Percentiles rank a stretch among this genome's conserved stretches.
Evolutionary conservation across 1,140 invertebrate genomes (phyloP).

Genomic region (Psilanteris sp.): DNA sequence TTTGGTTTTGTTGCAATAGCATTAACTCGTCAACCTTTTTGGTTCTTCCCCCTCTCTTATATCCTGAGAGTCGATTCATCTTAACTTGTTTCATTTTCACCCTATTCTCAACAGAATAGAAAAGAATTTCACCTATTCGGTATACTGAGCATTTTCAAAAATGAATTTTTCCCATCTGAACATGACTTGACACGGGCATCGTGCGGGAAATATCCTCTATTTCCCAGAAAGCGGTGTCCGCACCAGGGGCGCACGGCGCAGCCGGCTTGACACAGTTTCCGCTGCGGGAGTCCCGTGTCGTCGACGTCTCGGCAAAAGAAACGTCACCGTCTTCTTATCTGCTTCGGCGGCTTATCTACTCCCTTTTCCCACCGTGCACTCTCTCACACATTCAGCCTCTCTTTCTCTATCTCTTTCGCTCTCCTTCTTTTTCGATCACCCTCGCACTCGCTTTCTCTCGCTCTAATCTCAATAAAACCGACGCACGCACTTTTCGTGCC

Average conservation of each 20-base stretch:
- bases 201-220: not conserved
- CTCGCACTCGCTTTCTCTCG: slow-evolving; percentile 2
- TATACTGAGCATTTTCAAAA: not conserved
- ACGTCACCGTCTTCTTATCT: slow-evolving; percentile 47
- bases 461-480: slow-evolving; percentile 39
- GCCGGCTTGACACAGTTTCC: slow-evolving; percentile 74
- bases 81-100: too few species aligned
- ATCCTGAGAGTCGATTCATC: too few species aligned
- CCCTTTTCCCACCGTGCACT: slow-evolving; percentile 27
- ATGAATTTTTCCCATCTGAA: not conserved
- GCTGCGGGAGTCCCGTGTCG: slow-evolving; percentile 45
- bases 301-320: slow-evolving; percentile 51
- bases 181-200: not conserved
- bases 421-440: too few species aligned
- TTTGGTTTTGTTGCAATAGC: too few species aligned
- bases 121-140: too few species aligned
- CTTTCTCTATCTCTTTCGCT: slow-evolving; percentile 13
- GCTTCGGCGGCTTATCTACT: slow-evolving; percentile 30
- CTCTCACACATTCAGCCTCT: not conserved
- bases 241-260: slow-evolving; percentile 20
- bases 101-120: too few species aligned
- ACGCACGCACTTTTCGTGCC: slow-evolving; percentile 32
- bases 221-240: not conserved
- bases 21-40: too few species aligned
- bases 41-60: too few species aligned